Base-by-base conservation (phyloP, 1,140 invertebrate species). In the Gerris buenoi region DNA sequence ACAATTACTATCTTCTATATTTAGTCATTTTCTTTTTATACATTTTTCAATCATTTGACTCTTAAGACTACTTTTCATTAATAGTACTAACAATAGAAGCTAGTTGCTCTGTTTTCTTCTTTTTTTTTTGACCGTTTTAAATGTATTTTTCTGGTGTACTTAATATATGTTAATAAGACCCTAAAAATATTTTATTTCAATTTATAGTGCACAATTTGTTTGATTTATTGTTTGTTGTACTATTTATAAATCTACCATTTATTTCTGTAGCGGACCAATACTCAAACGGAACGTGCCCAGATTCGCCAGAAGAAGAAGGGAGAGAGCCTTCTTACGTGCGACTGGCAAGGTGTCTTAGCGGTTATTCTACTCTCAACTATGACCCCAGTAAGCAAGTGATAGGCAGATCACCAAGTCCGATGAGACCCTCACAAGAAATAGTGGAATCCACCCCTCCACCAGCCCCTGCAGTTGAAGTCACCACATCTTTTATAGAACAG, bases 331-430 rank as follows among this genome's bases (percentile, higher is more conserved):
- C 90, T 65, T 95, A 95, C 76, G 77, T 95, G 60, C 89, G 88
- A 73, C 78, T 95, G 64, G 90, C 91, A 63, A 93, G 91, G 75
- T 91, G 89, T 22, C 89, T 94, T 27, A 93, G 89, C 78, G 92
- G 92, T 13, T 95, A 95, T 75, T 89, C 88, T 0, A 88, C 88
- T 71, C 82, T 89, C 61, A 90, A 86, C 14, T 88, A 88, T 67
- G 93, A 93, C 81, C 86, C 89, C 74, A 88, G 87, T 0, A 86
- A 88, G 73, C 76, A 88, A 25, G 79, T 88, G 33, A 85, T 88
- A 75, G 86, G 86, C 59, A 76, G 83, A 2, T 72, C 72, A 27
- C 65, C 56, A 5, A 73, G 72, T 63, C 72, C 72, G 1, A 63
- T 66, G 15, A 59, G 67, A 33, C 23, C 58, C 26, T 65, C 10